phyloP scores from a whole-genome alignment of 2,113 vertebrate species.

The Epinephelus lanceolatus region DNA sequence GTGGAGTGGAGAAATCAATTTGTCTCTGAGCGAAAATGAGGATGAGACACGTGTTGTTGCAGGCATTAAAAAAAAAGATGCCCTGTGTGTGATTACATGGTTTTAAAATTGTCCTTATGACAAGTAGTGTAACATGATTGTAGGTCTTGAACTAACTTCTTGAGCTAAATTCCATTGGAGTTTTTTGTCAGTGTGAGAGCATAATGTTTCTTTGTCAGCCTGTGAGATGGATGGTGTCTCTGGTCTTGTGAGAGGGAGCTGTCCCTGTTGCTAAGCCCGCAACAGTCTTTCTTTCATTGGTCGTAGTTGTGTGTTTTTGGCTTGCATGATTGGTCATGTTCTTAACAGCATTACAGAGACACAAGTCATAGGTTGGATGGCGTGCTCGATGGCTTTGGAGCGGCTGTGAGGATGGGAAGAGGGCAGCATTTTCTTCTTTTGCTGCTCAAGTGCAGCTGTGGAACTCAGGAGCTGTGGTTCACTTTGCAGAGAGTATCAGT shows the following conservation, averaged over 20 bases:
- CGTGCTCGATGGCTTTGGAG: background rate
- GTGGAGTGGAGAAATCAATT: conserved; percentile 53
- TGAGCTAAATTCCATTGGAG: background rate
- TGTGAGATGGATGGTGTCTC: conserved; percentile 7
- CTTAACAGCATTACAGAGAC: conserved; percentile 5
- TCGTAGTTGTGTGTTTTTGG: conserved; percentile 33
- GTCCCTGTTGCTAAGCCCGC: conserved; percentile 40
- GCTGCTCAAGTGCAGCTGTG: background rate
- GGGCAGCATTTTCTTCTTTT: conserved; percentile 6
- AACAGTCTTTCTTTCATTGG: conserved; percentile 42
- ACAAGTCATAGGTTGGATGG: conserved; percentile 15
- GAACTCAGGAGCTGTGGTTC: conserved; percentile 23
- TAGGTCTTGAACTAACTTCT: background rate
- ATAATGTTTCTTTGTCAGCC: conserved; percentile 43
- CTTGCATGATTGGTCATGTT: conserved; percentile 5
- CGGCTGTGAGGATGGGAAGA: background rate
- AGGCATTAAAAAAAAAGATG: background rate
- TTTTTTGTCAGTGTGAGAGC: conserved; percentile 1
- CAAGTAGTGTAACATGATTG: background rate
- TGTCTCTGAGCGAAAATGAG: conserved; percentile 23
- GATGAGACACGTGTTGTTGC: conserved; percentile 16
- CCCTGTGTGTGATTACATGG: background rate
- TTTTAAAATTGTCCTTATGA: conserved; percentile 18
- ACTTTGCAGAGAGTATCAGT: conserved; percentile 36
- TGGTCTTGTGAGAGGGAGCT: conserved; percentile 45